Base-by-base conservation (phyloP, 2,888 invertebrate genomes). In the Drosophila neonasuta region DNA sequence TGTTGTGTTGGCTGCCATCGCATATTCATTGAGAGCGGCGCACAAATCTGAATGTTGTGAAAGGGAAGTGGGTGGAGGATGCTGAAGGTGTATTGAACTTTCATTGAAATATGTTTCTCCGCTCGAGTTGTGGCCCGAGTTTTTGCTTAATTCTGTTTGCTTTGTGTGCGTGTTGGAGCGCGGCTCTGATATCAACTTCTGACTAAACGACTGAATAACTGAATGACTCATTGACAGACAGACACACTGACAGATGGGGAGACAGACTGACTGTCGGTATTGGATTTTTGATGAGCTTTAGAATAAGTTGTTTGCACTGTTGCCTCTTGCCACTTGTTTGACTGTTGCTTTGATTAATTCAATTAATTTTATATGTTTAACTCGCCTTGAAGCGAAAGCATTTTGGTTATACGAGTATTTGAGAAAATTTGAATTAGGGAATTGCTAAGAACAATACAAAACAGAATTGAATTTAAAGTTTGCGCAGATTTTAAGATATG, bases 81-180 rank as follows among this genome's bases (percentile, higher is more conserved):
- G 30, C 34, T 42, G 24, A 13, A 59, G 49, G 57, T 63, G 41
- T 67, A 74, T 71, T 74, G 74, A 74, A 74, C 74, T 61, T 68
- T 58, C 60, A 68, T 74, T 60, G 68, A 66, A 74, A 74, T 75
- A 75, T 74, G 75, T 52, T 68, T 70, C 48, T 64, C 69, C n/a
- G 50, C 17, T 29, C 45, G 34, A 13, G 29, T 57, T 64, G 59
- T 62, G 68, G 59, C 59, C 63, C 54, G 59, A 65, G 62, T 56
- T 75, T 65, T 45, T 34, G 62, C 49, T 59, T 65, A 72, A 69
- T 62, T 64, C 60, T 74, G 72, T 77, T 78, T 77, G 64, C 59
- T 54, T 57, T 69, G 58, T 59, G 68, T 60, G 74, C 73, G 67
- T 62, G 71, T 60, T 54, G 60, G 54, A 41, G 54, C 66, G 45